Evolutionary conservation across 2,797 vertebrate species (phyloP).

Genomic region (Gadopsis marmoratus): DNA sequence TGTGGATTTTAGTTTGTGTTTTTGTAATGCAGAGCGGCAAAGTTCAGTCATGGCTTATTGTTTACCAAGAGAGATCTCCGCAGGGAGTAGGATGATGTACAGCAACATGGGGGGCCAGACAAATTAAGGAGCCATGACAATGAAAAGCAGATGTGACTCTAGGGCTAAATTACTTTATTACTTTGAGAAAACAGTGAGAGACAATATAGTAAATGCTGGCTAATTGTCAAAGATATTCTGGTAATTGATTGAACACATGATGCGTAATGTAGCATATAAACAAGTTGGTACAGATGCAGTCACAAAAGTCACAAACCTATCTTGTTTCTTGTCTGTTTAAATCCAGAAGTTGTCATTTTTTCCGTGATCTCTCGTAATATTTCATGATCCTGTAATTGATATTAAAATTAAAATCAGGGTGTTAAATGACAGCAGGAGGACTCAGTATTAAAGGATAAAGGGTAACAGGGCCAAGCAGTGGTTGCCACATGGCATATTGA

Average conservation of each 20-base stretch:
- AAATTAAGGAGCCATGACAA: slow-evolving; percentile 73
- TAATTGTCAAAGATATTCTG: slow-evolving; percentile 53
- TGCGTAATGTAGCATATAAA: background rate
- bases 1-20: slow-evolving; percentile 46
- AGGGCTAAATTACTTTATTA: slow-evolving; percentile 65
- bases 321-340: background rate
- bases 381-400: slow-evolving; percentile 53
- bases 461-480: slow-evolving; percentile 42
- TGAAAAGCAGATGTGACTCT: slow-evolving; percentile 83
- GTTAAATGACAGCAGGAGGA: slow-evolving; percentile 64
- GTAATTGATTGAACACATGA: slow-evolving; percentile 43
- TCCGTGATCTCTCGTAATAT: slow-evolving; percentile 8
- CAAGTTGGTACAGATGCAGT: background rate
- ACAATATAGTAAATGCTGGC: slow-evolving; percentile 43
- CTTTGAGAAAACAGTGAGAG: slow-evolving; percentile 59
- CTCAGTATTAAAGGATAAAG: slow-evolving; percentile 48
- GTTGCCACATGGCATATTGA: slow-evolving; percentile 56
- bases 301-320: background rate
- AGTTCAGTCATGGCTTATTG: slow-evolving; percentile 62
- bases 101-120: slow-evolving; percentile 64
- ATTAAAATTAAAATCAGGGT: slow-evolving; percentile 57
- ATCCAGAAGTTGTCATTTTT: background rate
- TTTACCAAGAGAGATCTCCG: slow-evolving; percentile 51
- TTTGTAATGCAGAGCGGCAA: slow-evolving; percentile 52
- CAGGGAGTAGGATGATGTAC: slow-evolving; percentile 67